Percentiles rank a stretch among this genome's conserved stretches.
phyloP scores from a whole-genome alignment of 1,140 invertebrate species.

The Aphaenogaster rudis region DNA sequence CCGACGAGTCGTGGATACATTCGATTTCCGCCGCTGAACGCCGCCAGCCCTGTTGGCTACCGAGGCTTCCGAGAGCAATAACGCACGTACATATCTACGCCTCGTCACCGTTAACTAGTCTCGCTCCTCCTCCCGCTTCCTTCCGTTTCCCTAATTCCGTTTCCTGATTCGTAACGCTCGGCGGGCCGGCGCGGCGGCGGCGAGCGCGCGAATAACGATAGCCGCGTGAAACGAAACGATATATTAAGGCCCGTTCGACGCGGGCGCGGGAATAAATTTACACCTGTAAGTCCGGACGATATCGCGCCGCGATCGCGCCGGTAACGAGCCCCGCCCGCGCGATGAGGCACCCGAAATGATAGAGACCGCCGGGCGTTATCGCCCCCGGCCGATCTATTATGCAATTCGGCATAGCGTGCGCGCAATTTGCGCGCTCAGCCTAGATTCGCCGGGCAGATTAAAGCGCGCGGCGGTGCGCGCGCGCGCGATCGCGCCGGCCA shows the following conservation, averaged over 20 bases:
- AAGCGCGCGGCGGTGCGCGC: not conserved
- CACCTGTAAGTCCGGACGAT: constrained; percentile 20
- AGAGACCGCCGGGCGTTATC: constrained; percentile 8
- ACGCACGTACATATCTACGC: constrained; percentile 1
- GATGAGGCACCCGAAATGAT: constrained; percentile 26
- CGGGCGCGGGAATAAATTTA: constrained; percentile 43
- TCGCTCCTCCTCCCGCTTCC: not conserved
- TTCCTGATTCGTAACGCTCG: constrained; percentile 51
- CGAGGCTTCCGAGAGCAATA: constrained; percentile 11
- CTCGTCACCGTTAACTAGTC: constrained; percentile 53
- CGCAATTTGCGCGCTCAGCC: constrained; percentile 41
- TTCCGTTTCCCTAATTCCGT: constrained; percentile 53
- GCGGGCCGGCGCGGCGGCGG: not conserved
- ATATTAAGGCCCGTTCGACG: constrained; percentile 9
- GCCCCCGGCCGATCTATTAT: constrained; percentile 6
- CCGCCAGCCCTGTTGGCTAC: not conserved
- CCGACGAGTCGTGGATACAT: not conserved
- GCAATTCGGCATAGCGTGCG: constrained; percentile 46
- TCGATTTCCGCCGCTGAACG: not conserved
- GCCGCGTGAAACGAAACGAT: not conserved
- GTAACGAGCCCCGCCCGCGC: constrained; percentile 1
- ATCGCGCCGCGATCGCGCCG: not conserved
- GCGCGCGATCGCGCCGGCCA: constrained; percentile 20
- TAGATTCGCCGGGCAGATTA: constrained; percentile 46
- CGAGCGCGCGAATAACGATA: not conserved